Percentiles rank a stretch among this genome's conserved stretches.
Evolutionary conservation across 2,888 invertebrate species (phyloP).

Genomic region (Leuctra nigra): DNA sequence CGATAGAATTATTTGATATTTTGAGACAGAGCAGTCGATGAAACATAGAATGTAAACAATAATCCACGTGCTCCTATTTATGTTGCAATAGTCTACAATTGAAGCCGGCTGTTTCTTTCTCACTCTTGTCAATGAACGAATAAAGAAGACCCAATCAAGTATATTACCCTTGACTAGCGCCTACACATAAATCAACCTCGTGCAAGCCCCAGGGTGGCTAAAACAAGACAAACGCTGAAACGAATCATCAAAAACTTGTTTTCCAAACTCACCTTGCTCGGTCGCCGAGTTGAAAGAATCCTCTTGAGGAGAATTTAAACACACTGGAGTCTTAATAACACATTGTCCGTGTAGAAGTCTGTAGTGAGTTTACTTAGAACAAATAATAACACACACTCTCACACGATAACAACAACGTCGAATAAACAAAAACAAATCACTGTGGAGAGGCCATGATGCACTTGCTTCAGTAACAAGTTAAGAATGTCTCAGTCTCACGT

Average conservation of each 20-base stretch:
- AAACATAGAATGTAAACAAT: background rate
- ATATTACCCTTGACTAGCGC: slow-evolving; percentile 9
- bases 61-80: background rate
- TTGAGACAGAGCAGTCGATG: background rate
- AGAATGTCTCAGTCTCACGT: slow-evolving; percentile 17
- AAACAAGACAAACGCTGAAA: slow-evolving; percentile 5
- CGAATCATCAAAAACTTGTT: slow-evolving; percentile 6
- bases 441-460: slow-evolving; percentile 18
- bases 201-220: background rate
- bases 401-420: background rate
- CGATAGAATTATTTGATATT: background rate
- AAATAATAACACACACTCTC: background rate
- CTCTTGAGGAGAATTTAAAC: too few species aligned
- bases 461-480: slow-evolving; percentile 17
- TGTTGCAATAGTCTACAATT: too few species aligned
- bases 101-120: background rate
- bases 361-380: too few species aligned
- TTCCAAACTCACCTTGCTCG: slow-evolving; percentile 2
- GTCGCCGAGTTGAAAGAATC: too few species aligned
- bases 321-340: too few species aligned
- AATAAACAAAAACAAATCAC: slow-evolving; percentile 15
- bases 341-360: too few species aligned
- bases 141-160: slow-evolving; percentile 2
- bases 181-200: slow-evolving; percentile 4
- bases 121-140: background rate